Conservation (phyloP, 1,140 invertebrate species). For the Drosophila sproati region DNA sequence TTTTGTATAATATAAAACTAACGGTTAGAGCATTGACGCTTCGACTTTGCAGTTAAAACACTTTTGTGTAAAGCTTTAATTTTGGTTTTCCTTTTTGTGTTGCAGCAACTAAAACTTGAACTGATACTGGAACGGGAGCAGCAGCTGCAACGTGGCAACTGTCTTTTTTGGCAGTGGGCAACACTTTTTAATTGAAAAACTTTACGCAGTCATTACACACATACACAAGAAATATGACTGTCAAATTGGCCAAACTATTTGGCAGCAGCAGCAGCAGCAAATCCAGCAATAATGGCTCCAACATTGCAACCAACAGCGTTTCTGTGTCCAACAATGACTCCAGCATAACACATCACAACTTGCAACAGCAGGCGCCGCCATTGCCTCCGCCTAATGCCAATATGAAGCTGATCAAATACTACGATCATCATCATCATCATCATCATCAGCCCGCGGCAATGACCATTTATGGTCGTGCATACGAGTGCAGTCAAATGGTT, state of each 20-base stretch:
- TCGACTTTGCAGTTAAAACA: background rate
- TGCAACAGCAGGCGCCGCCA: slow-evolving; percentile 45
- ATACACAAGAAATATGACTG: slow-evolving; percentile 62
- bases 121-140: background rate
- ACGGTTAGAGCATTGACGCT: slow-evolving; percentile 1
- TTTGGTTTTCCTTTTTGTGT: slow-evolving; percentile 6
- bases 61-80: background rate
- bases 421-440: slow-evolving; percentile 44
- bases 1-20: background rate
- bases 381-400: slow-evolving; percentile 65
- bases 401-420: slow-evolving; percentile 61
- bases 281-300: slow-evolving; percentile 7
- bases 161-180: slow-evolving; percentile 63
- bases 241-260: slow-evolving; percentile 78
- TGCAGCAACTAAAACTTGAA: slow-evolving; percentile 21
- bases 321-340: background rate
- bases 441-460: slow-evolving; percentile 33
- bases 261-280: slow-evolving; percentile 14
- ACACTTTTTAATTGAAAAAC: slow-evolving; percentile 75
- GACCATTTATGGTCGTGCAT: slow-evolving; percentile 54
- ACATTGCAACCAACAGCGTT: background rate
- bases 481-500: slow-evolving; percentile 51
- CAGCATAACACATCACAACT: background rate
- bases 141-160: slow-evolving; percentile 31
- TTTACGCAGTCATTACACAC: slow-evolving; percentile 43